Percentiles rank a stretch among this genome's conserved stretches.
These are phyloP conservation scores for Tryphoninae sp. DNA, from an alignment of 2,888 invertebrate species.

Conservation along the genomic window DNA sequence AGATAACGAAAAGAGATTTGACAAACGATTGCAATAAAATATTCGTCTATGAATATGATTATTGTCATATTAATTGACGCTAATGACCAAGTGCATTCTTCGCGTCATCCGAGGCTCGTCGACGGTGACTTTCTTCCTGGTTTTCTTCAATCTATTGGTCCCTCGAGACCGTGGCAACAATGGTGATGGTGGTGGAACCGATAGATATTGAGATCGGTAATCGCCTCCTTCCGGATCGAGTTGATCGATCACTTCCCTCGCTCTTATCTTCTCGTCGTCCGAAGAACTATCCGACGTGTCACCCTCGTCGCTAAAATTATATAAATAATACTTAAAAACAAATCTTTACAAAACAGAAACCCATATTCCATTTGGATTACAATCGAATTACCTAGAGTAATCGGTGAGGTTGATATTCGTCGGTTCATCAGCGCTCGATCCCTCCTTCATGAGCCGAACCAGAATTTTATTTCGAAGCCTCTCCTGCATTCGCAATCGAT, in stretches of 20 bases:
- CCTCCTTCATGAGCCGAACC: constrained; percentile 89
- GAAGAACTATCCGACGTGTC: constrained; percentile 89
- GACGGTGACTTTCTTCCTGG: constrained; percentile 64
- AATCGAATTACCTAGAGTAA: constrained; percentile 88
- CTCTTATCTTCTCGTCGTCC: constrained; percentile 81
- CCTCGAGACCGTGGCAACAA: constrained; percentile 81
- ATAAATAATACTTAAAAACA: constrained; percentile 12
- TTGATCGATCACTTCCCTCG: constrained; percentile 73
- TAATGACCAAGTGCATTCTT: constrained; percentile 67
- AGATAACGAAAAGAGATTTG: constrained; percentile 6
- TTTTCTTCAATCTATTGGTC: constrained; percentile 69
- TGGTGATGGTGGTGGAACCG: constrained; percentile 89
- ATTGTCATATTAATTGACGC: constrained; percentile 7
- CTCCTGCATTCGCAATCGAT: constrained; percentile 83
- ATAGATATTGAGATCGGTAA: constrained; percentile 76
- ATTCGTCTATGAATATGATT: background rate
- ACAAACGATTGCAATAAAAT: background rate
- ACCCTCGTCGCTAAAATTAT: constrained; percentile 87
- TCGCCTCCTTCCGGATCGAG: constrained; percentile 59
- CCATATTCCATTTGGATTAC: background rate
- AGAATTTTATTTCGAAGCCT: constrained; percentile 90
- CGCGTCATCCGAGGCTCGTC: constrained; percentile 67
- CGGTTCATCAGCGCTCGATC: constrained; percentile 94
- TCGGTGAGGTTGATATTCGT: constrained; percentile 93
- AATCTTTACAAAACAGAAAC: background rate